Percentiles rank a stretch among this genome's conserved stretches.
Conservation (phyloP, 1,140 invertebrate genomes). For the Anagrus nilaparvatae region DNA sequence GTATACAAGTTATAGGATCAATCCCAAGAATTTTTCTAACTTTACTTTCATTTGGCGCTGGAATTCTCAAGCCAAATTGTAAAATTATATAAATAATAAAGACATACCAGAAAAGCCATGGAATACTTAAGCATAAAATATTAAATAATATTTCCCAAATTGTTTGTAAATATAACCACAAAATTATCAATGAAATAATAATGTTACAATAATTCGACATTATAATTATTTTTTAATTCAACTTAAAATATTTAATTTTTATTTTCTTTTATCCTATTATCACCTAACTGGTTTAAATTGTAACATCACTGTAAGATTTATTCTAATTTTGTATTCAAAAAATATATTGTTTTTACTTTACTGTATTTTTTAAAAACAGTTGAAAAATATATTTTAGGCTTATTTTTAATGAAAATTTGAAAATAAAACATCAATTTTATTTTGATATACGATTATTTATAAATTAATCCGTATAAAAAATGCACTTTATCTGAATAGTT, state of each 20-base stretch:
- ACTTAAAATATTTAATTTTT: constrained; percentile 1
- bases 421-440: no score
- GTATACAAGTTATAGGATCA: constrained; percentile 25
- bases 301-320: no score
- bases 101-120: constrained; percentile 31
- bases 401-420: no score
- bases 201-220: constrained; percentile 18
- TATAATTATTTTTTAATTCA: no score
- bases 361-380: no score
- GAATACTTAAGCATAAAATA: constrained; percentile 26
- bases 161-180: constrained; percentile 28
- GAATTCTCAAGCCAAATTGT: constrained; percentile 24
- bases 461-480: no score
- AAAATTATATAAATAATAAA: constrained; percentile 20
- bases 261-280: not conserved
- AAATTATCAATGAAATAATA: constrained; percentile 20
- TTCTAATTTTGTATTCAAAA: no score
- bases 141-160: constrained; percentile 21
- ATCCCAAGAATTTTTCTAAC: constrained; percentile 40
- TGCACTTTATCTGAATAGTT: no score
- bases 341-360: no score
- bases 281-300: no score
- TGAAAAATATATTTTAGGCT: no score
- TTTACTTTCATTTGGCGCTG: constrained; percentile 25
- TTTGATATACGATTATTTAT: no score